Conservation (phyloP, 2,113 vertebrate species). For the Ammodytes dubius region DNA sequence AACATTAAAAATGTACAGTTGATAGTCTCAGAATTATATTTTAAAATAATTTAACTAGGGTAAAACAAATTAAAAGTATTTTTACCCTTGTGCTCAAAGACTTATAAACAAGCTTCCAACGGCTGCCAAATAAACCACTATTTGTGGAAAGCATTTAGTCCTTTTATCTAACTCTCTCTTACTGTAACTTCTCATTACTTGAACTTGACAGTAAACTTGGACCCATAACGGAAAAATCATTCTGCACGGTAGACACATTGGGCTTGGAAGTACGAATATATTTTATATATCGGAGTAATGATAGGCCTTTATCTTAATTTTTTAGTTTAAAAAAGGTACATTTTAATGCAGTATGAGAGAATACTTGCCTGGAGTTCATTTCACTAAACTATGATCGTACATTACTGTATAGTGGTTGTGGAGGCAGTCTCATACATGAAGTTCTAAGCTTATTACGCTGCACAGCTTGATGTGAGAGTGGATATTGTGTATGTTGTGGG, state of each 20-base stretch:
- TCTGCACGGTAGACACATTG: background rate
- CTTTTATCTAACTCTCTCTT: background rate
- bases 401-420: slow-evolving; percentile 25
- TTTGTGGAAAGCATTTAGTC: background rate
- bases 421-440: slow-evolving; percentile 21
- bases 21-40: background rate
- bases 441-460: slow-evolving; percentile 45
- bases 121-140: background rate
- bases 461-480: slow-evolving; percentile 58
- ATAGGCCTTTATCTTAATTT: background rate
- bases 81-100: background rate
- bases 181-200: slow-evolving; percentile 5
- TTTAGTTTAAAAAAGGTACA: background rate
- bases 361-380: slow-evolving; percentile 36
- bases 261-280: background rate
- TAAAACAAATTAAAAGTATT: background rate
- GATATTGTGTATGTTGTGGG: slow-evolving; percentile 17
- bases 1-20: background rate
- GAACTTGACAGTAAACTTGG: slow-evolving; percentile 29
- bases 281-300: background rate
- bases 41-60: background rate
- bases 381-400: slow-evolving; percentile 35
- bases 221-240: background rate
- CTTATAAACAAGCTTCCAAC: background rate
- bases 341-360: slow-evolving; percentile 3